A percentile compares a stretch with the other conserved stretches of the same genome.
Conservation (phyloP, 1,140 invertebrate species). For the Euura saliciscinereae region DNA sequence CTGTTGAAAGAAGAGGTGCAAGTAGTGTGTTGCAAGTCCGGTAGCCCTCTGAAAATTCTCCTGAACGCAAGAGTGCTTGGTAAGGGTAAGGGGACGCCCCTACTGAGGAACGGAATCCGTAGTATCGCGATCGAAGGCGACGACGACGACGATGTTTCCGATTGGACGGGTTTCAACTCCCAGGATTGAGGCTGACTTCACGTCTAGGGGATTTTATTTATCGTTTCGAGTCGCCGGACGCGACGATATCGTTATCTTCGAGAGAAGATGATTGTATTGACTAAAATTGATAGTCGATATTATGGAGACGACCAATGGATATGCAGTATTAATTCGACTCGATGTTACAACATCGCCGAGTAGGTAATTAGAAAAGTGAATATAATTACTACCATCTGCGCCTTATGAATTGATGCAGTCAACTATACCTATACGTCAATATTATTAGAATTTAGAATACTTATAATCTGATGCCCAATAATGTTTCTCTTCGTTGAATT, state of each 20-base stretch:
- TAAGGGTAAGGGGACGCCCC: constrained; percentile 62
- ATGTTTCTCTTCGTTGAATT: too few species aligned
- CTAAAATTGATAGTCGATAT: too few species aligned
- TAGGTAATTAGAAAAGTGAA: background rate
- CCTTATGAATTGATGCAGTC: too few species aligned
- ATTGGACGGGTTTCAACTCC: constrained; percentile 3
- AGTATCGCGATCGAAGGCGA: constrained; percentile 55
- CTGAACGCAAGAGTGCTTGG: constrained; percentile 58
- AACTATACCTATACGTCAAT: too few species aligned
- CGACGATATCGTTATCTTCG: too few species aligned
- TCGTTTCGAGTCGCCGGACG: too few species aligned
- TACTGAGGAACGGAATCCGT: constrained; percentile 61
- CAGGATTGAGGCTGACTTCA: too few species aligned
- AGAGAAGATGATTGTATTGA: too few species aligned
- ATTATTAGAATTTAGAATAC: too few species aligned
- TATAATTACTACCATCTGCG: background rate
- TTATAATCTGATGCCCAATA: too few species aligned
- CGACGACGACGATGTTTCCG: constrained; percentile 47
- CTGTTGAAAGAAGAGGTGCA: constrained; percentile 56
- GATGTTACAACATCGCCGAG: constrained; percentile 1
- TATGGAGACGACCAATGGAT: too few species aligned
- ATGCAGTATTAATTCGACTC: constrained; percentile 4
- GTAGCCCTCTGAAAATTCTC: constrained; percentile 49
- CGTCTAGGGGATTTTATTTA: background rate
- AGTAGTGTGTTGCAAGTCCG: constrained; percentile 42